Evolutionary conservation across 2,888 invertebrate genomes (phyloP).

Genomic region (Nineta flava): DNA sequence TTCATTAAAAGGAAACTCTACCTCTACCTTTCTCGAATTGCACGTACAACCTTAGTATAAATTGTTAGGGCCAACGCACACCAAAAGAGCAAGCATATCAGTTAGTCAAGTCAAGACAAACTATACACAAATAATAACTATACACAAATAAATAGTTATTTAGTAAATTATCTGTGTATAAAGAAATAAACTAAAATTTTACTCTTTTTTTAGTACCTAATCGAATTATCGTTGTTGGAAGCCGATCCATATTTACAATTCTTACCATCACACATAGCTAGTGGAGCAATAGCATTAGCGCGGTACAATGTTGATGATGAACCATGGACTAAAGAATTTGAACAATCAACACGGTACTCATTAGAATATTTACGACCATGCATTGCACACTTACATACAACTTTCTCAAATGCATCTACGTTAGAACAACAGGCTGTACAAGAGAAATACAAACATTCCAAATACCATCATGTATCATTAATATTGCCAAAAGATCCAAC

Average conservation of each 20-base stretch:
- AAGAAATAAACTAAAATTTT: slow-evolving; percentile 3
- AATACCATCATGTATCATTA: slow-evolving; percentile 32
- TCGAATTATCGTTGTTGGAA: slow-evolving; percentile 72
- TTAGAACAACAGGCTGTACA: slow-evolving; percentile 70
- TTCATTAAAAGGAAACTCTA: no score
- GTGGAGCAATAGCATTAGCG: slow-evolving; percentile 66
- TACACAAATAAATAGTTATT: background rate
- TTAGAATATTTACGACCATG: slow-evolving; percentile 48
- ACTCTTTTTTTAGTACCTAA: slow-evolving; percentile 48
- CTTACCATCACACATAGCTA: slow-evolving; percentile 67
- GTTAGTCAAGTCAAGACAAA: no score
- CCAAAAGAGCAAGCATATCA: no score
- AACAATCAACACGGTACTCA: slow-evolving; percentile 49
- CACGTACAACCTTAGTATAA: no score
- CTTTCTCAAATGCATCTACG: slow-evolving; percentile 48
- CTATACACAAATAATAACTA: background rate
- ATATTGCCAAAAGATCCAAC: slow-evolving; percentile 7
- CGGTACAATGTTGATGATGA: slow-evolving; percentile 49
- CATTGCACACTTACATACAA: slow-evolving; percentile 47
- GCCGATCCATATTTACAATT: slow-evolving; percentile 73
- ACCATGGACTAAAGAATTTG: slow-evolving; percentile 49
- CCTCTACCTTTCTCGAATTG: no score
- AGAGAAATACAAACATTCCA: slow-evolving; percentile 72
- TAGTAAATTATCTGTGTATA: background rate
- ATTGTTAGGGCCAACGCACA: no score